A percentile compares a stretch with the other conserved stretches of the same genome.
phyloP scores from a whole-genome alignment of 1,140 invertebrate genomes.

The Drosophila arawakana region DNA sequence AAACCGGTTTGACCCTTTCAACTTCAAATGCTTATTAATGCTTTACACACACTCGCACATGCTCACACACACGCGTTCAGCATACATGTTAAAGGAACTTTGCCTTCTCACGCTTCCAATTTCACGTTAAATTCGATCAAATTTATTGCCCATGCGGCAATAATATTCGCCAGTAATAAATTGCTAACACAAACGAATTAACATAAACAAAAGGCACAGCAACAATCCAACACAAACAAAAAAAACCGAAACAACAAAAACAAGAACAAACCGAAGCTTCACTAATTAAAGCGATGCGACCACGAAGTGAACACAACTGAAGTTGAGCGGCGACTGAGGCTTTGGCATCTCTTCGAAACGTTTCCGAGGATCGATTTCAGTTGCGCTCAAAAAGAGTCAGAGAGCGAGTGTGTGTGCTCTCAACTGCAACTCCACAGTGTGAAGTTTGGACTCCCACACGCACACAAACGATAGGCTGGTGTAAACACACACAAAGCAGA shows the following conservation, averaged over 20 bases:
- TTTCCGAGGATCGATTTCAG: constrained; percentile 22
- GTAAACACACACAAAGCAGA: not conserved
- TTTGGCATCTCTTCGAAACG: constrained; percentile 3
- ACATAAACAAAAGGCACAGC: constrained; percentile 66
- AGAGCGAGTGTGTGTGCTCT: not conserved
- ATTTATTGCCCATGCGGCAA: constrained; percentile 70
- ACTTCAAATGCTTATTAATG: constrained; percentile 72
- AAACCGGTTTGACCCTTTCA: constrained; percentile 81
- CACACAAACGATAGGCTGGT: constrained; percentile 14
- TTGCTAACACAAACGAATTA: constrained; percentile 64
- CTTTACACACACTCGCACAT: constrained; percentile 41
- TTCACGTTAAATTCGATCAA: constrained; percentile 59
- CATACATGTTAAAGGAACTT: constrained; percentile 39
- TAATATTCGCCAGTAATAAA: constrained; percentile 53
- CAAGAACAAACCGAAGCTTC: constrained; percentile 10
- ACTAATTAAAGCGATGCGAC: too few relatives aligned
- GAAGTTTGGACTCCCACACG: not conserved
- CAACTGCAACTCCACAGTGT: not conserved
- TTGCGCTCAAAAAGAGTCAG: constrained; percentile 11
- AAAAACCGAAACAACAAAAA: constrained; percentile 19
- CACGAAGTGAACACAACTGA: constrained; percentile 48
- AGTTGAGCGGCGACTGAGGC: constrained; percentile 50
- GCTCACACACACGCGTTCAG: constrained; percentile 14
- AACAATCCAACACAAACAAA: constrained; percentile 28
- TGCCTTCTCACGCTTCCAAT: constrained; percentile 68